phyloP scores from a whole-genome alignment of 2,797 vertebrate species.

The Acanthis flammea region DNA sequence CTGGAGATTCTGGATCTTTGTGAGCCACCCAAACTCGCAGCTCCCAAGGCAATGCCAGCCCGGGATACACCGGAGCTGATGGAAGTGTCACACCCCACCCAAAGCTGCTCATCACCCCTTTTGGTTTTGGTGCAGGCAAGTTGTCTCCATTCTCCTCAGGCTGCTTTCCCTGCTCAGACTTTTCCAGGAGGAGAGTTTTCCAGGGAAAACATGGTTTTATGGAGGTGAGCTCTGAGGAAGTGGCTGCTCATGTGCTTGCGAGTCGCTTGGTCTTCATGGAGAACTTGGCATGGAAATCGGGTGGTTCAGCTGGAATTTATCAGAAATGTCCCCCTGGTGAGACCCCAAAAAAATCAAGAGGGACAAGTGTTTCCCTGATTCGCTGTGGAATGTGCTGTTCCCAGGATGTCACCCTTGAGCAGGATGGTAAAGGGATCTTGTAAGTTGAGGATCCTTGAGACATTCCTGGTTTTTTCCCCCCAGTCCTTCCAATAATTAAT shows the following conservation, averaged over 20 bases:
- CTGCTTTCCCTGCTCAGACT: not conserved
- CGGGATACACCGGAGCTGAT: rapidly evolving
- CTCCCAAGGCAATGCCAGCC: not conserved
- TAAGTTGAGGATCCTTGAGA: not conserved
- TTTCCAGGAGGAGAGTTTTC: not conserved
- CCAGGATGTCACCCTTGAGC: not conserved
- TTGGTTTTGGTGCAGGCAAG: not conserved
- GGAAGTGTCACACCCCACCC: not conserved
- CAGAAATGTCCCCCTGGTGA: not conserved
- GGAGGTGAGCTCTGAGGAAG: not conserved
- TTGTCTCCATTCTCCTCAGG: not conserved
- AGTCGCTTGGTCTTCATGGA: not conserved
- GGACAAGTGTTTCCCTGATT: not conserved
- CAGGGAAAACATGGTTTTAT: not conserved
- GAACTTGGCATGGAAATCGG: not conserved
- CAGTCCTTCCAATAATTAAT: not conserved
- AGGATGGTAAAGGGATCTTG: not conserved
- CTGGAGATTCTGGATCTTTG: not conserved
- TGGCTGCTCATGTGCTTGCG: rapidly evolving
- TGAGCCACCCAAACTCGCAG: not conserved
- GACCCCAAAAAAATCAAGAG: not conserved
- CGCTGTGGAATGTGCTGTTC: not conserved
- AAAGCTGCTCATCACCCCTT: not conserved
- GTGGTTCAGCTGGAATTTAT: not conserved
- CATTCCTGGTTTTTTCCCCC: not conserved